Percentiles rank a stretch among this genome's conserved stretches.
phyloP scores from a whole-genome alignment of 2,888 invertebrate species.

The Hipparchia sbordonii region DNA sequence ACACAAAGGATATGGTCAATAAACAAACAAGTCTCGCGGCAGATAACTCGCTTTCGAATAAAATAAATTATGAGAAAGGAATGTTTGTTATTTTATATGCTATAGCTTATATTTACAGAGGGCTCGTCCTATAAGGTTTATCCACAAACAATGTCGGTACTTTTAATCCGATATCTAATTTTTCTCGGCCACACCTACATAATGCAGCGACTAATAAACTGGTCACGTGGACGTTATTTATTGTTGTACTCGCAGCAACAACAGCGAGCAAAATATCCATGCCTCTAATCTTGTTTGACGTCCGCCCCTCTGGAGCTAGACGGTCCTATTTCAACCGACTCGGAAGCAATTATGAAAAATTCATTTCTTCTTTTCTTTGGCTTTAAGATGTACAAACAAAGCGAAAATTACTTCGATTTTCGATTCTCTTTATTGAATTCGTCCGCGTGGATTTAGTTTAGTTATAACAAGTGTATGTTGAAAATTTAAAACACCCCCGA shows the following conservation, averaged over 20 bases:
- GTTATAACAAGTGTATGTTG: no score
- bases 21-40: constrained; percentile 66
- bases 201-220: constrained; percentile 76
- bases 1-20: constrained; percentile 75
- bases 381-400: not conserved
- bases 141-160: constrained; percentile 51
- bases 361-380: constrained; percentile 1
- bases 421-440: not conserved
- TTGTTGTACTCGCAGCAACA: constrained; percentile 65
- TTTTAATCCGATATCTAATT: constrained; percentile 61
- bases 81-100: constrained; percentile 50
- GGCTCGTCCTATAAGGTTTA: constrained; percentile 54
- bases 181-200: constrained; percentile 58
- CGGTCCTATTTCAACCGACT: constrained; percentile 14
- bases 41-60: constrained; percentile 58
- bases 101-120: constrained; percentile 54
- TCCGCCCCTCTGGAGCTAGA: constrained; percentile 47
- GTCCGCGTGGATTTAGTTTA: no score
- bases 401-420: not conserved
- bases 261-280: constrained; percentile 66
- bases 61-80: constrained; percentile 51
- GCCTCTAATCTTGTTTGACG: constrained; percentile 60
- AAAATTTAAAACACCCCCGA: no score
- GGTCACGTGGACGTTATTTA: constrained; percentile 79
- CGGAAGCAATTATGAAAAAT: constrained; percentile 15